A percentile compares a stretch with the other conserved stretches of the same genome.
Conservation (phyloP, 2,888 invertebrate species). For the Nasonia oneida region DNA sequence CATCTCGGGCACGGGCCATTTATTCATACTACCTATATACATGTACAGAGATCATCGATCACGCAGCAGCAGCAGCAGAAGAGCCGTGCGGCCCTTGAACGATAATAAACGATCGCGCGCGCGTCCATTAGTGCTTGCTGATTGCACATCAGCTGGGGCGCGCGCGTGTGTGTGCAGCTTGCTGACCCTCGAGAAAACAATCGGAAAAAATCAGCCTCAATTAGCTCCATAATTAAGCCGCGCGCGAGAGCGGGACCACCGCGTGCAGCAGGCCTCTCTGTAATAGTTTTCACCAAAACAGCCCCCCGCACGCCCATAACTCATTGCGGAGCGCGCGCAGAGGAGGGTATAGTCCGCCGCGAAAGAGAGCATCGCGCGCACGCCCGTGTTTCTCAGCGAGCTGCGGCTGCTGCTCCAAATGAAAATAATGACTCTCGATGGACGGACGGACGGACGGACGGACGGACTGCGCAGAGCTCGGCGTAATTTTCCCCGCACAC, state of each 20-base stretch:
- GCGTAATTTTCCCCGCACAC: conserved; percentile 45
- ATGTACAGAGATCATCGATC: conserved; percentile 54
- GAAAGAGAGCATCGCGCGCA: neutral
- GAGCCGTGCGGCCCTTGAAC: conserved; percentile 28
- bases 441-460: conserved; percentile 40
- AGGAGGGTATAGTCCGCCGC: neutral
- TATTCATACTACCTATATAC: conserved; percentile 7
- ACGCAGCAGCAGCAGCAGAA: neutral
- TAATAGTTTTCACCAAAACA: conserved; percentile 60
- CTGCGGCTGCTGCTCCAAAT: conserved; percentile 46
- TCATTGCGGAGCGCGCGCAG: conserved; percentile 22
- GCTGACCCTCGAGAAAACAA: conserved; percentile 16
- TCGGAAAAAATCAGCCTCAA: conserved; percentile 51
- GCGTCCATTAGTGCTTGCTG: conserved; percentile 35
- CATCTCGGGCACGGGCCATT: conserved; percentile 21
- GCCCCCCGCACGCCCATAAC: conserved; percentile 49
- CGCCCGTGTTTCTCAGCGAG: neutral
- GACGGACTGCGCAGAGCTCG: neutral
- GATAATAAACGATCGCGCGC: conserved; percentile 40
- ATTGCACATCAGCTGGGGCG: conserved; percentile 1
- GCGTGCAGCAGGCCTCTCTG: conserved; percentile 1
- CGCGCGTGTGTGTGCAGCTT: neutral
- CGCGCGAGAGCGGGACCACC: conserved; percentile 22
- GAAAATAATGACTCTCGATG: conserved; percentile 61
- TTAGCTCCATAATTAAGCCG: conserved; percentile 59